Conservation (phyloP, 2,113 vertebrate species). For the Catharus fuscescens region DNA sequence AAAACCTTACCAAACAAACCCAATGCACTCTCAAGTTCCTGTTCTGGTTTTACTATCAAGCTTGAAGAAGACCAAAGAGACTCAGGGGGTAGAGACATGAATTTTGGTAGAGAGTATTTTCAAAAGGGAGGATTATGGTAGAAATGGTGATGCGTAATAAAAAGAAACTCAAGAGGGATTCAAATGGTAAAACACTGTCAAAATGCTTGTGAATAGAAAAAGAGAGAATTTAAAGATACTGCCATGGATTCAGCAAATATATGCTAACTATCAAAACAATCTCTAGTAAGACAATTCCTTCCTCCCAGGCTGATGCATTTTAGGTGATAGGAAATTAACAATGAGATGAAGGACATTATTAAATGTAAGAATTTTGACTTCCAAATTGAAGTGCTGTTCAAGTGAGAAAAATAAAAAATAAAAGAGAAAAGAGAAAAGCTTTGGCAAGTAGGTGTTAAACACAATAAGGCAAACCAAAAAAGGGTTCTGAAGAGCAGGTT, state of each 20-base stretch:
- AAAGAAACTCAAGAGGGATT: background rate
- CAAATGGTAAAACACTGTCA: background rate
- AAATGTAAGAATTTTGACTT: background rate
- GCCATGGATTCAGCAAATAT: background rate
- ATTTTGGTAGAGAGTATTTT: background rate
- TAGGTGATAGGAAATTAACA: background rate
- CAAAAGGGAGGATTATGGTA: background rate
- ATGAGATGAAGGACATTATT: background rate
- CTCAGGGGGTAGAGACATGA: background rate
- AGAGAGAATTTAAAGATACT: background rate
- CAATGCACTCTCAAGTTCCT: background rate
- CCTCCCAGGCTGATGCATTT: background rate
- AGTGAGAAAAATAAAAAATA: background rate
- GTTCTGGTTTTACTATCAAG: background rate
- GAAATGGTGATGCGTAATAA: background rate
- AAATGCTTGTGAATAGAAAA: background rate
- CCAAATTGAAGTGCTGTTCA: conserved; percentile 4
- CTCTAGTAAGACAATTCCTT: background rate
- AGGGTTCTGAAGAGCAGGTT: conserved; percentile 34
- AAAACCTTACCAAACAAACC: background rate
- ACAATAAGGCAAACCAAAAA: conserved; percentile 38
- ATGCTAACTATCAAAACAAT: background rate
- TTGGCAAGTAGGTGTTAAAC: conserved; percentile 50
- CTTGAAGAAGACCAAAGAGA: background rate
- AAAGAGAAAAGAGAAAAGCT: background rate